Base-by-base conservation (phyloP, 2,888 invertebrate species). In the Oscheius sp. region DNA sequence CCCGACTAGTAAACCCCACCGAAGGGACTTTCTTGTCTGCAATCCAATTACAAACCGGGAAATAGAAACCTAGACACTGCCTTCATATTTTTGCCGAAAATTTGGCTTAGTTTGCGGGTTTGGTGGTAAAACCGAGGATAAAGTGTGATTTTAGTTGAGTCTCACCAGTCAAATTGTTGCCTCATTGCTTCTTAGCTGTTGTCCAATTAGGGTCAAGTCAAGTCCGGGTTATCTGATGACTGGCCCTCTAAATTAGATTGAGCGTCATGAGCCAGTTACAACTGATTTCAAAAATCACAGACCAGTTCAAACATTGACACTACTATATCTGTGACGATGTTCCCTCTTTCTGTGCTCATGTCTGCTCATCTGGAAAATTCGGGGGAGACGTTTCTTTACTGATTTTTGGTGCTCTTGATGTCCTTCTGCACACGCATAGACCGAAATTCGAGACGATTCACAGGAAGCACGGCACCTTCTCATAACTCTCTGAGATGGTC, bases 171-270 rank as follows among this genome's bases (percentile, higher is more conserved):
- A 42, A 42, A 42, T 42, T 42, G 42, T 42, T 7, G 42, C 42
- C 42, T 42, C 42, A 42, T 42, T 42, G 42, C 42, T 42, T 42
- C 42, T 42, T 42, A 42, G 42, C 42, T 42, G 42, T 42, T 21
- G 59, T 62, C 37, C 62, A 62, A 62, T 62, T 62, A 62, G n/a
- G 11, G 53, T 7, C 42, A 42, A 42, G n/a, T 48, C 47, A n/a
- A 48, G 32, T 63, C 63, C 63, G 63, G 29, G 50, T 63, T 63
- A 63, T 63, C 63, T 63, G 63, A 63, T 63, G 48, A 60, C 60
- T 37, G 60, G 7, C 42, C 7, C 42, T 42, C 63, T 32, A 63
- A 63, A 63, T 63, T 47, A 63, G 48, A 63, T 63, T 63, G 29
- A 29, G 35, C 58, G 58, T 58, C 58, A 33, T 32, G n/a, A 33